phyloP scores from a whole-genome alignment of 2,113 vertebrate genomes.

The Agelaius tricolor region DNA sequence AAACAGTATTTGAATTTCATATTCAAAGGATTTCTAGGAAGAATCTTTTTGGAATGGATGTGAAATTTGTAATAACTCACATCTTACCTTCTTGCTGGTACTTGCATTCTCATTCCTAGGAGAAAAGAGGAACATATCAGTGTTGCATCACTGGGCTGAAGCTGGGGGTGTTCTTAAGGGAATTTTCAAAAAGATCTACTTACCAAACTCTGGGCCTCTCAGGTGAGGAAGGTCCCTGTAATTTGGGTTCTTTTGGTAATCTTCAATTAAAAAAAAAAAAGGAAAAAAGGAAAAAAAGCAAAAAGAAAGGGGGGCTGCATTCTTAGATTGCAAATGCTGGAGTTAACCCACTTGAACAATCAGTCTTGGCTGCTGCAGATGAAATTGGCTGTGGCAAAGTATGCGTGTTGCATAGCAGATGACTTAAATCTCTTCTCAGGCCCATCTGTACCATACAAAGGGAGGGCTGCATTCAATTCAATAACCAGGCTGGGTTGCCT shows the following conservation, averaged over 20 bases:
- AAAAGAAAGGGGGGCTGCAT: background rate
- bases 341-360: background rate
- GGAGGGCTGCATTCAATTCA: background rate
- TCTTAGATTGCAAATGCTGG: background rate
- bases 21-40: background rate
- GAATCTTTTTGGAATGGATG: background rate
- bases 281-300: rapidly evolving
- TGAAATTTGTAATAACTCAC: background rate
- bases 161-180: background rate
- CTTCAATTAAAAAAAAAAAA: background rate
- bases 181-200: background rate
- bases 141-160: background rate
- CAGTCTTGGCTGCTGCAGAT: background rate
- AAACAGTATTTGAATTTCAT: background rate
- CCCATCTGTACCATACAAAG: background rate
- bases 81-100: slow-evolving; percentile 25
- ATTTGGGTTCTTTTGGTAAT: background rate
- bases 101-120: slow-evolving; percentile 4
- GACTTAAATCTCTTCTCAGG: background rate
- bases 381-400: background rate
- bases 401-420: background rate
- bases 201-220: background rate
- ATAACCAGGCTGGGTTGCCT: background rate
- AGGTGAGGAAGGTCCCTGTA: background rate
- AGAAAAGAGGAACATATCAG: slow-evolving; percentile 43